phyloP scores from a whole-genome alignment of 2,888 invertebrate species.

The Himalopsyche tibetana region DNA sequence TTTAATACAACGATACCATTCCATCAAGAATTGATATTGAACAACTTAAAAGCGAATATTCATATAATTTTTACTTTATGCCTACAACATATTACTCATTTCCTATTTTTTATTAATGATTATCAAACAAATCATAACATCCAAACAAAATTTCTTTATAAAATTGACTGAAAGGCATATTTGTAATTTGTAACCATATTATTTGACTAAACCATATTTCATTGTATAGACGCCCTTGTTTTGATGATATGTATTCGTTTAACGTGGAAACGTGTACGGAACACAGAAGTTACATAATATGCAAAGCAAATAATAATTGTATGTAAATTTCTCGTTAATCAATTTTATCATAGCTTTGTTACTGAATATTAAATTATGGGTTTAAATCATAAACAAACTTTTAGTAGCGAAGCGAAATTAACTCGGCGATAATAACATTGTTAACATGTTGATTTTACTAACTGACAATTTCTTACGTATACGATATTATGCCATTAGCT shows the following conservation, averaged over 20 bases:
- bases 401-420: background rate
- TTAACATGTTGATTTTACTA: background rate
- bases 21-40: no score
- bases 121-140: no score
- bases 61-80: no score
- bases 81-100: no score
- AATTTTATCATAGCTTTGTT: constrained; percentile 29
- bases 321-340: constrained; percentile 21
- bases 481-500: no score
- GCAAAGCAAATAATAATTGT: constrained; percentile 7
- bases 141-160: no score
- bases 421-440: background rate
- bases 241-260: constrained; percentile 22
- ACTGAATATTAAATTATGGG: constrained; percentile 9
- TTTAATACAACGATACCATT: no score
- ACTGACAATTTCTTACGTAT: no score
- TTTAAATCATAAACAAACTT: constrained; percentile 8
- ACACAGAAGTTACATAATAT: background rate
- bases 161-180: background rate
- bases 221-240: background rate
- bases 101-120: no score
- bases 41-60: no score
- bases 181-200: background rate
- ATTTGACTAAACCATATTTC: background rate
- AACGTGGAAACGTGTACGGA: background rate